Evolutionary conservation across 2,797 vertebrate species (phyloP), one percentile per base, ranked within the genome.

Genomic region (Hyperoplus immaculatus): DNA sequence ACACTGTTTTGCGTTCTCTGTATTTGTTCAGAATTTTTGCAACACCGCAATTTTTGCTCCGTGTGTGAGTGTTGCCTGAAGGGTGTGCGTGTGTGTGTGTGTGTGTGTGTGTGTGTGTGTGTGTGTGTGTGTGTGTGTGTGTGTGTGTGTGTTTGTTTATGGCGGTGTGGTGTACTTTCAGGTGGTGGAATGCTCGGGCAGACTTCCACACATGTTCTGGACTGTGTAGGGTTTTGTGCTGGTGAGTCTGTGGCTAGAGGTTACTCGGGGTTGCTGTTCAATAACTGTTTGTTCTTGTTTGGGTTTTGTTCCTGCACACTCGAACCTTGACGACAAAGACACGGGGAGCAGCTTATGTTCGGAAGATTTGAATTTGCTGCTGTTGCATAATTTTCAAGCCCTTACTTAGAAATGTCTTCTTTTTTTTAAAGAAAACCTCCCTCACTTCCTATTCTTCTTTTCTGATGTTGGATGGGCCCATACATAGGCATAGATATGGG

Each of bases 1-100:
- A 89, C 78, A 86, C 75, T 82, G 88, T 92, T 29, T 92, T 90
- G 91, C 78, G 82, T 73, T 82, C 79, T 83, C 78, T 70, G 78
- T 87, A 81, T 88, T 88, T 75, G 63, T 83, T 87, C 67, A 41
- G 76, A 88, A 73, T 87, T 86, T 92, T 82, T 29, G 29, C 29
- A 29, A 29, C 29, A 29, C 29, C 29, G 29, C 29, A 29, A 29
- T 29, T 29, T 29, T 29, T 29, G 29, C 29, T 29, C 29, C 29
- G 29, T 29, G 29, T 29, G 29, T 29, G 29, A 29, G 69, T 38
- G 60, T 58, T 16, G 75, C 63, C 18, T 81, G 61, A 64, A 38
- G 29, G 57, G 5, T n/a, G 29, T 45, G 29, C 50, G 53, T 65
- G 62, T 62, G 46, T n/a, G n/a, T n/a, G n/a, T n/a, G n/a, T n/a